Conservation (phyloP, 2,797 vertebrate genomes). For the Numenius phaeopus region DNA sequence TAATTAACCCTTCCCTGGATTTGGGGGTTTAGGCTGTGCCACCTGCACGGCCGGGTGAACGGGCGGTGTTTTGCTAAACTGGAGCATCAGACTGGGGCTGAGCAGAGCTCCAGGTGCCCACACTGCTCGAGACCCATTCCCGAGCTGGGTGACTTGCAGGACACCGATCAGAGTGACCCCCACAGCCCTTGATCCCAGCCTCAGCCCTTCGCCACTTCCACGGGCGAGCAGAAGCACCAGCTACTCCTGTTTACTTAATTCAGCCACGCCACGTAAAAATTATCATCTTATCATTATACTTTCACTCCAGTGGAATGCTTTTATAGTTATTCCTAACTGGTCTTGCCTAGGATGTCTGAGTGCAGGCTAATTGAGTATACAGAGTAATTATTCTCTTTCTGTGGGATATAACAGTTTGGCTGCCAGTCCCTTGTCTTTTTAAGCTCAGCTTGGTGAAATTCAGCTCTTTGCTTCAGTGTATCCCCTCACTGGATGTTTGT, state of each 20-base stretch:
- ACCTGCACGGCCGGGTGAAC: background rate
- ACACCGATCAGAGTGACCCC: too few species aligned
- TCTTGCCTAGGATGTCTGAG: background rate
- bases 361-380: background rate
- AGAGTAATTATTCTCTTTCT: background rate
- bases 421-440: background rate
- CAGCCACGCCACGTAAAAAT: background rate
- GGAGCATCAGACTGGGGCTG: background rate
- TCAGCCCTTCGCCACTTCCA: rapidly evolving
- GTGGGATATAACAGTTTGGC: background rate
- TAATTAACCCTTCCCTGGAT: background rate
- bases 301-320: background rate
- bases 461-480: background rate
- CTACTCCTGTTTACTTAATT: background rate
- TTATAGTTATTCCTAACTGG: background rate
- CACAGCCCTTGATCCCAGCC: background rate
- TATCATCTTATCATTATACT: too few species aligned
- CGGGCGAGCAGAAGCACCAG: background rate
- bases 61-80: background rate
- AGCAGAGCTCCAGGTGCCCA: background rate
- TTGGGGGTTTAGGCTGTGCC: background rate
- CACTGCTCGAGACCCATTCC: background rate
- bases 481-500: background rate
- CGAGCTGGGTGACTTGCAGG: background rate
- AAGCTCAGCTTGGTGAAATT: background rate